Evolutionary conservation across 2,113 vertebrate genomes (phyloP).

Genomic region (Clarias gariepinus): DNA sequence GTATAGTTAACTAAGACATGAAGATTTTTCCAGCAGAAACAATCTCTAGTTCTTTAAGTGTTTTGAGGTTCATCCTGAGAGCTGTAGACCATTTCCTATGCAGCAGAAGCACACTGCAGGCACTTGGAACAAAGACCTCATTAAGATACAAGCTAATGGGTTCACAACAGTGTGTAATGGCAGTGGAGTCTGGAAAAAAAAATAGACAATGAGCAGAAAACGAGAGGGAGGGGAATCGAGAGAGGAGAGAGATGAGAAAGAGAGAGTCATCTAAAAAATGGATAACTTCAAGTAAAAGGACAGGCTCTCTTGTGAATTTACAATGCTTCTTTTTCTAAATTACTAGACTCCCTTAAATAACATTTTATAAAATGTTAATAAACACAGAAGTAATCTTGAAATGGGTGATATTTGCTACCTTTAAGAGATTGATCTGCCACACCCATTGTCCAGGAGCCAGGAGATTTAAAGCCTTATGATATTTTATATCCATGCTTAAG

Average conservation of each 20-base stretch:
- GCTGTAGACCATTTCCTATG: constrained; percentile 1
- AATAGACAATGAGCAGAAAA: not conserved
- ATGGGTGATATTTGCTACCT: not conserved
- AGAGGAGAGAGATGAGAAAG: not conserved
- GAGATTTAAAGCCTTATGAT: not conserved
- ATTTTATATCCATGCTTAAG: not conserved
- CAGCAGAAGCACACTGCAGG: not conserved
- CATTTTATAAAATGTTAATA: not conserved
- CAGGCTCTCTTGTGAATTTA: not conserved
- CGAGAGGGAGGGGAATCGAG: not conserved
- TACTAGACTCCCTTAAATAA: not conserved
- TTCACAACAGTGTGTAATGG: constrained; percentile 17
- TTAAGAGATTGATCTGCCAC: not conserved
- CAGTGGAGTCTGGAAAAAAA: not conserved
- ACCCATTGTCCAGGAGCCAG: not conserved
- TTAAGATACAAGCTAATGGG: constrained; percentile 18
- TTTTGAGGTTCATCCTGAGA: not conserved
- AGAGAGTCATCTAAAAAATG: not conserved
- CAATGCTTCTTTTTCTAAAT: not conserved
- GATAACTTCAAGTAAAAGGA: not conserved
- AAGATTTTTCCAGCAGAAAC: not conserved
- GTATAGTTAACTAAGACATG: not conserved
- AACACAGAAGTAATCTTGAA: not conserved
- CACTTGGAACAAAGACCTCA: constrained; percentile 7
- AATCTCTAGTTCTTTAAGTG: not conserved